Conservation (phyloP, 2,113 vertebrate genomes). For the Himantopus leucocephalus region DNA sequence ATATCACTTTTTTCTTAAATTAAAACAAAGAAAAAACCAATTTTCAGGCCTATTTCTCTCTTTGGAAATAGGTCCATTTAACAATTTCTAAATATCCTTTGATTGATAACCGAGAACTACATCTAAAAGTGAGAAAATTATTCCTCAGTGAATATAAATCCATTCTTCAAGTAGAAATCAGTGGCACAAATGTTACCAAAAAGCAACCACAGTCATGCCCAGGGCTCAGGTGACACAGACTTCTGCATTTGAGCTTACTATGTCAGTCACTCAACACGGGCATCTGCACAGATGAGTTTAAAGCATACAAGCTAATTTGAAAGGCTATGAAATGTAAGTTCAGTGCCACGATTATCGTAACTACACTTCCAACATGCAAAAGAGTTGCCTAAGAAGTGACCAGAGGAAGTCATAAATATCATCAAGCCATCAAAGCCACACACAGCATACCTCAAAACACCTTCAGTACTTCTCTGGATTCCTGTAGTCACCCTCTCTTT, state of each 20-base stretch:
- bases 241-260: background rate
- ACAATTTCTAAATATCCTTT: background rate
- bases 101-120: background rate
- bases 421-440: background rate
- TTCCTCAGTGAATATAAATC: background rate
- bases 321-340: background rate
- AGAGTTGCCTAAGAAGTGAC: background rate
- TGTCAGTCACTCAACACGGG: background rate
- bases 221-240: rapidly evolving
- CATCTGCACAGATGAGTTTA: background rate
- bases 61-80: background rate
- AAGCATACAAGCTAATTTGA: background rate
- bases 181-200: background rate
- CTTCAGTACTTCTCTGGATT: background rate
- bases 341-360: background rate
- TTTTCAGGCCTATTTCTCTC: background rate
- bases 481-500: background rate
- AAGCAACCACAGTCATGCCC: background rate
- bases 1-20: background rate
- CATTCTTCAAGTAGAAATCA: background rate
- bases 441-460: background rate
- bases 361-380: background rate
- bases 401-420: background rate
- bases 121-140: background rate
- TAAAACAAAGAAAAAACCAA: background rate